A percentile compares a stretch with the other conserved stretches of the same genome.
Evolutionary conservation across 2,888 invertebrate species (phyloP).

Genomic region (Trachelus iudaicus): DNA sequence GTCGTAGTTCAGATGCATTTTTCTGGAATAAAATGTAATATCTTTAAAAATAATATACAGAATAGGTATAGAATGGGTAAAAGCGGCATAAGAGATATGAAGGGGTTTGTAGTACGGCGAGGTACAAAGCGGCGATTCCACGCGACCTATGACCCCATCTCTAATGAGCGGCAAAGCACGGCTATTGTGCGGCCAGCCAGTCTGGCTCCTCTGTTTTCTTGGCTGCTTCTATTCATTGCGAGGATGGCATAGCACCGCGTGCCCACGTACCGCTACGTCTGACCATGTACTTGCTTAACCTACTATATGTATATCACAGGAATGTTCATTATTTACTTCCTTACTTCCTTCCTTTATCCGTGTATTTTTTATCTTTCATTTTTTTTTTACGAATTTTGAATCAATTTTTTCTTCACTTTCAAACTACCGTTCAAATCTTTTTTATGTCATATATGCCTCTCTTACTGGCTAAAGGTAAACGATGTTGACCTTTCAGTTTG

Average conservation of each 20-base stretch:
- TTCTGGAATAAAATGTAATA: background rate
- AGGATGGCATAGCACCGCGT: background rate
- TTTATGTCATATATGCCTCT: background rate
- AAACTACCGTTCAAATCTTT: background rate
- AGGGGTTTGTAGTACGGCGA: background rate
- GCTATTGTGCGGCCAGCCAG: conserved; percentile 49
- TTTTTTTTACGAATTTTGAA: background rate
- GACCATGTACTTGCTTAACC: background rate
- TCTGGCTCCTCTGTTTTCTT: conserved; percentile 30
- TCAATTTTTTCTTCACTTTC: background rate
- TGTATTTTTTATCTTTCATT: background rate
- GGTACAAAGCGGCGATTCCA: conserved; percentile 48
- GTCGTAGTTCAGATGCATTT: background rate
- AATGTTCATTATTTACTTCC: background rate
- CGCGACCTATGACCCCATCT: conserved; percentile 52
- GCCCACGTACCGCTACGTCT: conserved; percentile 1
- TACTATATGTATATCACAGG: background rate
- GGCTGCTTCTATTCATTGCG: conserved; percentile 12
- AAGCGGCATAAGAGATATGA: background rate
- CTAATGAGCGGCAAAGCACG: conserved; percentile 58
- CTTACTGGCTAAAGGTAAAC: background rate
- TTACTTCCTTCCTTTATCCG: background rate
- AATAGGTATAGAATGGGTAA: background rate
- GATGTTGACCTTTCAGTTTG: background rate
- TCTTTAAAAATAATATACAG: background rate